Conservation (phyloP, 2,888 invertebrate genomes). For the Anticlea derivata region DNA sequence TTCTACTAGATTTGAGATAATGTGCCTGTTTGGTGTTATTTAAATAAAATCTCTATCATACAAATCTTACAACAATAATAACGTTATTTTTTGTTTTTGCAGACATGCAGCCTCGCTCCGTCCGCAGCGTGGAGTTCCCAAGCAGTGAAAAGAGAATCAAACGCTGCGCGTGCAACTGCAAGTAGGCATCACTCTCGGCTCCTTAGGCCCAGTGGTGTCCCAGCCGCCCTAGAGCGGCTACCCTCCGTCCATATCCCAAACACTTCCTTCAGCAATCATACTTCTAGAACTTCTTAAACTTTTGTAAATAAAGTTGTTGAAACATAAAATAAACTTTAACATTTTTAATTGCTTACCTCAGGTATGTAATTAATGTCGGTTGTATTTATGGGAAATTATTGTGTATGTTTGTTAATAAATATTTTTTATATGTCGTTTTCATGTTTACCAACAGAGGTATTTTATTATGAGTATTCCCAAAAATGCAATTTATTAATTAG, state of each 20-base stretch:
- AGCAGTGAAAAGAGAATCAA: constrained; percentile 87
- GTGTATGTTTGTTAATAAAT: constrained; percentile 55
- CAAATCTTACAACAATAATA: no score
- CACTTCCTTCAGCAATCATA: constrained; percentile 33
- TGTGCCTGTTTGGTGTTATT: background rate
- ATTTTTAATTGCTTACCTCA: constrained; percentile 54
- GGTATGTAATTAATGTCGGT: constrained; percentile 44
- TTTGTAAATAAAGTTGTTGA: constrained; percentile 72
- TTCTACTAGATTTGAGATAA: no score
- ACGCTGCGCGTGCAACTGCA: constrained; percentile 91
- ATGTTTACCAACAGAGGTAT: constrained; percentile 35
- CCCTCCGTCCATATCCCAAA: constrained; percentile 56
- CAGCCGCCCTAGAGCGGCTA: constrained; percentile 30
- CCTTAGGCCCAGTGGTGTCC: constrained; percentile 20
- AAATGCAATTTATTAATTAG: constrained; percentile 35
- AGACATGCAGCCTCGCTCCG: constrained; percentile 91
- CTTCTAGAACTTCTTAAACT: constrained; percentile 36
- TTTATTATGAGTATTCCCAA: constrained; percentile 37
- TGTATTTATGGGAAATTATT: constrained; percentile 55
- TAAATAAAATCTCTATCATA: no score
- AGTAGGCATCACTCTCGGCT: constrained; percentile 53
- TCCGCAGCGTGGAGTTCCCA: constrained; percentile 84
- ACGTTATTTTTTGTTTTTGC: constrained; percentile 39
- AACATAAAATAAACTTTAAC: constrained; percentile 47
- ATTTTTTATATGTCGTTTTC: constrained; percentile 54